Evolutionary conservation across 1,140 invertebrate species (phyloP).

Genomic region (Caerostris extrusa): DNA sequence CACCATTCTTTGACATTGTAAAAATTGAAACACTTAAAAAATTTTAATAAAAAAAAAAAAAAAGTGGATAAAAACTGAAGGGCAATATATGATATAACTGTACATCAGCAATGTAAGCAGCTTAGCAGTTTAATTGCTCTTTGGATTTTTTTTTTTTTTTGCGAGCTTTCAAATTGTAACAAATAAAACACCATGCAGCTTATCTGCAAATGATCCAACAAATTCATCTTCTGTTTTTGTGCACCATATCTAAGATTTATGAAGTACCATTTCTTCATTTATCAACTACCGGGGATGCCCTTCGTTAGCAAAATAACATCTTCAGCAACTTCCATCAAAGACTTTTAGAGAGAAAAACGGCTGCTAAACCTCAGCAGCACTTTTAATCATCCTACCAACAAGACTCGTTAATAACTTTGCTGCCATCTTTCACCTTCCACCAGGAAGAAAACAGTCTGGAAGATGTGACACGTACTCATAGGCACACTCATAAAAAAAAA

Average conservation of each 20-base stretch:
- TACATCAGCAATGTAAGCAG: no score
- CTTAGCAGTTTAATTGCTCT: no score
- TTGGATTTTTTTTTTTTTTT: no score
- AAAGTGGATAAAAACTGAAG: no score
- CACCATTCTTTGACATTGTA: no score
- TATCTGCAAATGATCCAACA: no score
- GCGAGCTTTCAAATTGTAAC: no score
- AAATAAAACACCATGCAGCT: no score
- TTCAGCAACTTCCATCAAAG: neutral
- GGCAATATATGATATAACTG: no score
- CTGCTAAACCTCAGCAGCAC: neutral
- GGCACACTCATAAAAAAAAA: neutral
- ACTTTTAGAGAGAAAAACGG: neutral
- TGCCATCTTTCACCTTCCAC: neutral
- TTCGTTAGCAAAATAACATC: neutral
- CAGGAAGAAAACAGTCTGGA: neutral
- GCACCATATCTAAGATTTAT: neutral
- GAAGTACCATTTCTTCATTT: neutral
- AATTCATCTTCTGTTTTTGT: no score
- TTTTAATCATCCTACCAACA: neutral
- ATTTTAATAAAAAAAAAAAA: no score
- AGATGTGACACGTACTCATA: constrained; percentile 31
- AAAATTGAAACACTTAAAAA: no score
- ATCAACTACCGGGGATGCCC: neutral
- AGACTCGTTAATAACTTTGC: neutral